Evolutionary conservation across 2,797 vertebrate genomes (phyloP), one percentile per base, ranked within the genome.

Genomic region (Momotus momota): DNA sequence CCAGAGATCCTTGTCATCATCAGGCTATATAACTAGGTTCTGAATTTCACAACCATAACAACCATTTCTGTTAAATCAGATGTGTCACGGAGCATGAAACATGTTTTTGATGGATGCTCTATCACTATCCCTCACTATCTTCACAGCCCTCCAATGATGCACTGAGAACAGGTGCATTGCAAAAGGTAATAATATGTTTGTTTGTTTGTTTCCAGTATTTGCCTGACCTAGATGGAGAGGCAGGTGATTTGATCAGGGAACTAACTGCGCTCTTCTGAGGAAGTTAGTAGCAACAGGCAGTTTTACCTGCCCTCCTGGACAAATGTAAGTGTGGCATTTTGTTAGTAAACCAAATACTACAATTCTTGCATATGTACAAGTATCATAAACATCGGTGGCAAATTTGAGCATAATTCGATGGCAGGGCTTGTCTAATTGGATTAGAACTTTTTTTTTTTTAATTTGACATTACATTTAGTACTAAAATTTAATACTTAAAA

Each of bases 11-110:
- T 8, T 67, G 55, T 89, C 72, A 81, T 91, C 66, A 94, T 33
- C 64, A 29, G 31, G 29, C 86, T 82, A 23, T 58, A 69, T 73
- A 94, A 86, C 31, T 40, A 67, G 35, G 27, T 60, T 79, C 71
- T 83, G 62, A 86, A 74, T 94, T 95, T 96, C 91, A 38, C 72
- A 90, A 96, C 48, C 48, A 67, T 12, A 62, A n/a, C 48, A 49
- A 80, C 29, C 33, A 33, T 73, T 85, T 25, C 60, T 86, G 46
- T 52, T 75, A 43, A 23, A 77, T 33, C 33, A 75, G 70, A 74
- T 6, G 38, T 49, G 49, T 57, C 71, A 84, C 6, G 1, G 33
- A 85, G 31, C 31, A 40, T 60, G 78, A 87, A 67, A 86, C 55
- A 55, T 10, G 29, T 16, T 80, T 84, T 64, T 41, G 20, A 22